A percentile compares a stretch with the other conserved stretches of the same genome.
Evolutionary conservation across 1,140 invertebrate species (phyloP).

Genomic region (Rhopalosiphum padi): DNA sequence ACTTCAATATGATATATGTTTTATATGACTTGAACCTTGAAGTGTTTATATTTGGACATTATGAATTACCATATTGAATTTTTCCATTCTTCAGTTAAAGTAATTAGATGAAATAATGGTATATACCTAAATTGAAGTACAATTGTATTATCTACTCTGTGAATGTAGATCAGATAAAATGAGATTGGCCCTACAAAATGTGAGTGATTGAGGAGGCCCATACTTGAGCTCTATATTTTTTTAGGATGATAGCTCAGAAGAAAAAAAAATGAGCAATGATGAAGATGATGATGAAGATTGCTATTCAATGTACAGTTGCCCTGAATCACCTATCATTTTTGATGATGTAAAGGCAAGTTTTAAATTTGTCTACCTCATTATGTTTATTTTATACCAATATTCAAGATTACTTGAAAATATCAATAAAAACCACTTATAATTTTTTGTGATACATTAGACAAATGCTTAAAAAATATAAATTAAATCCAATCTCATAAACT

Average conservation of each 20-base stretch:
- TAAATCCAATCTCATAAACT: slow-evolving; percentile 6
- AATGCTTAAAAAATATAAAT: neutral
- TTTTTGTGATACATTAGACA: neutral
- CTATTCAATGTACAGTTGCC: slow-evolving; percentile 63
- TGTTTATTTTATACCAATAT: neutral
- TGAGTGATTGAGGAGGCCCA: neutral
- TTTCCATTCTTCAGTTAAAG: neutral
- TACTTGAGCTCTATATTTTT: slow-evolving; percentile 47
- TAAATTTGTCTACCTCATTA: slow-evolving; percentile 30
- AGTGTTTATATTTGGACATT: neutral
- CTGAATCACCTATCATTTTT: slow-evolving; percentile 60
- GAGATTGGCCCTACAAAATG: neutral
- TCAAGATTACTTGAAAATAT: neutral
- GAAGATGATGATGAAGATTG: slow-evolving; percentile 61
- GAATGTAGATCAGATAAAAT: neutral
- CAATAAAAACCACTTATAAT: neutral
- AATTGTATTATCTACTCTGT: neutral
- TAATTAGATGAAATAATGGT: neutral
- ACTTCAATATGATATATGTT: neutral
- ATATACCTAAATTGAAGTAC: neutral
- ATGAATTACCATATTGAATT: neutral
- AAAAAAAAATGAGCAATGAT: slow-evolving; percentile 42
- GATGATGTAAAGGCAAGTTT: slow-evolving; percentile 45
- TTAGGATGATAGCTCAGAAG: slow-evolving; percentile 54
- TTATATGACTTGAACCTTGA: neutral